phyloP scores from a whole-genome alignment of 2,113 vertebrate genomes.

The Gymnocephalus cernua region DNA sequence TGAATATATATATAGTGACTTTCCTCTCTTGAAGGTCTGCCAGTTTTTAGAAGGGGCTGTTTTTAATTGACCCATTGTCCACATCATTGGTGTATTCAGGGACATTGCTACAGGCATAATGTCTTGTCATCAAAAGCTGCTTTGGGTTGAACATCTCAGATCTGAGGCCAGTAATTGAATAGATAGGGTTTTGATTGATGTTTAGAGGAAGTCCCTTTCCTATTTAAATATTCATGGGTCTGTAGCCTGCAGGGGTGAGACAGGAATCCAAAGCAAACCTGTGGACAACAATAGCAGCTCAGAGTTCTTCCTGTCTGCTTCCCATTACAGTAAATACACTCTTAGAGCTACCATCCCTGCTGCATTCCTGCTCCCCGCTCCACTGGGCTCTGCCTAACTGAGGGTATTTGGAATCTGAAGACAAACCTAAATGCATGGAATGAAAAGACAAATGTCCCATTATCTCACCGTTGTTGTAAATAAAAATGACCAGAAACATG shows the following conservation, averaged over 20 bases:
- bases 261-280: constrained; percentile 76
- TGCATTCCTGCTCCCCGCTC: constrained; percentile 58
- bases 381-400: constrained; percentile 50
- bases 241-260: constrained; percentile 76
- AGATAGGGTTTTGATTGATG: constrained; percentile 83
- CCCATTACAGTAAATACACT: constrained; percentile 77
- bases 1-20: constrained; percentile 53
- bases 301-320: constrained; percentile 78
- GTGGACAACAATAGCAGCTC: constrained; percentile 76
- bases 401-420: constrained; percentile 44
- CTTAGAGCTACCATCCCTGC: constrained; percentile 62
- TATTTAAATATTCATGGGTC: constrained; percentile 83
- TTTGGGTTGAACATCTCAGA: constrained; percentile 72
- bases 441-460: constrained; percentile 54
- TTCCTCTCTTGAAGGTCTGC: constrained; percentile 55
- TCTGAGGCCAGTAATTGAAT: constrained; percentile 79
- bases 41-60: constrained; percentile 51
- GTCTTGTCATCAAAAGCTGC: constrained; percentile 73
- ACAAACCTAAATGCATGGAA: constrained; percentile 36
- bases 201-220: constrained; percentile 80
- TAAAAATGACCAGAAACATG: constrained; percentile 28
- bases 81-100: constrained; percentile 69
- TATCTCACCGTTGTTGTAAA: constrained; percentile 56
- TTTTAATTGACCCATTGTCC: constrained; percentile 78
- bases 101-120: constrained; percentile 68